Evolutionary conservation across 1,140 invertebrate genomes (phyloP).

Genomic region (Drosophila nasuta): DNA sequence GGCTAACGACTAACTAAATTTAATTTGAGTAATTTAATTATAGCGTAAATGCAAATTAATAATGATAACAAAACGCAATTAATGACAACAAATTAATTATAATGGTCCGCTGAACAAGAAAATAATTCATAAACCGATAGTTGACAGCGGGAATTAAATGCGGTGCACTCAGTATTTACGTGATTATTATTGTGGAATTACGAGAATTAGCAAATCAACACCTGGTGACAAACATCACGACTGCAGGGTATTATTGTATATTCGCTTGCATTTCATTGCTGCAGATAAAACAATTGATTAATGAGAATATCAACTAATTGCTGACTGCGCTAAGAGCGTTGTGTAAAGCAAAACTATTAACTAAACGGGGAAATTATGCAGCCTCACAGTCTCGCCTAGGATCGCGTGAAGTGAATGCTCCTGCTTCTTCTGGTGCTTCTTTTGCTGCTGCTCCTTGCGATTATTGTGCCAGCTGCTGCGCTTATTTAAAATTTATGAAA

Average conservation of each 20-base stretch:
- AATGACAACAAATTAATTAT: conserved; percentile 13
- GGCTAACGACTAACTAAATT: neutral
- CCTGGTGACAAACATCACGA: neutral
- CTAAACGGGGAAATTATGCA: conserved; percentile 66
- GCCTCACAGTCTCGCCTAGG: conserved; percentile 44
- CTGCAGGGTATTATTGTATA: conserved; percentile 4
- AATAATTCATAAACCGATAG: conserved; percentile 11
- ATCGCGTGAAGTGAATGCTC: conserved; percentile 8
- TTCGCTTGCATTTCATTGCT: neutral
- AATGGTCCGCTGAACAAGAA: neutral
- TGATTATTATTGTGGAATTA: conserved; percentile 1
- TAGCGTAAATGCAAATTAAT: neutral
- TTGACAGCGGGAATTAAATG: conserved; percentile 11
- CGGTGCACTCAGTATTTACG: neutral
- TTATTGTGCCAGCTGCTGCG: conserved; percentile 51
- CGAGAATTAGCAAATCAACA: conserved; percentile 14
- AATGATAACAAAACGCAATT: neutral
- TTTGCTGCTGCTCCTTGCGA: conserved; percentile 30
- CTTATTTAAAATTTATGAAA: conserved; percentile 83
- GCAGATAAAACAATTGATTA: conserved; percentile 40
- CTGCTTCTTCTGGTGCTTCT: neutral
- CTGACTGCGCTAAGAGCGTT: conserved; percentile 34
- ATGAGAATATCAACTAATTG: conserved; percentile 43
- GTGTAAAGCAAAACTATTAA: conserved; percentile 52
- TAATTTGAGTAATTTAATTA: neutral